Evolutionary conservation across 2,888 invertebrate species (phyloP).

Genomic region (Nemapogon koenigi): DNA sequence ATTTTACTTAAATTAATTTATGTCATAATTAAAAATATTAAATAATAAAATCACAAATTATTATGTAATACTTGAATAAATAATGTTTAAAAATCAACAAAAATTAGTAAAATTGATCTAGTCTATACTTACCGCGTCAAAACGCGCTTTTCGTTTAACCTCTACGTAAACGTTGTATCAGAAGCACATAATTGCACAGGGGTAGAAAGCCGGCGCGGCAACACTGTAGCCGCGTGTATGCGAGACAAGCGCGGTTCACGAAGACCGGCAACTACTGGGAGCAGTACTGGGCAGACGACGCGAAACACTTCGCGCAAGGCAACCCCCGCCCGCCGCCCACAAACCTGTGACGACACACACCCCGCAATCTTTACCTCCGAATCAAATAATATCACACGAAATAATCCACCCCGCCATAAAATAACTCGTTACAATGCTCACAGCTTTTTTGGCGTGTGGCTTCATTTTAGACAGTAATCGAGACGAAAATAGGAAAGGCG

Average conservation of each 20-base stretch:
- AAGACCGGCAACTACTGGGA: conserved; percentile 44
- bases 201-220: conserved; percentile 18
- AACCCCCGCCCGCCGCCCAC: conserved; percentile 29
- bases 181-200: conserved; percentile 8
- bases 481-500: too few species aligned
- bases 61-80: too few species aligned
- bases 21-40: too few species aligned
- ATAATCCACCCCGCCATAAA: conserved; percentile 20
- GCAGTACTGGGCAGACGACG: conserved; percentile 22
- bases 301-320: conserved; percentile 28
- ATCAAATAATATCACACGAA: conserved; percentile 35
- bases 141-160: too few species aligned
- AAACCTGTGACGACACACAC: conserved; percentile 41
- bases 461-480: too few species aligned
- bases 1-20: too few species aligned
- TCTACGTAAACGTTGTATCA: not conserved
- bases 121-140: too few species aligned
- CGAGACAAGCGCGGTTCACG: conserved; percentile 41
- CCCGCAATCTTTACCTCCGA: conserved; percentile 42
- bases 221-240: conserved; percentile 13
- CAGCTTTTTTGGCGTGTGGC: too few species aligned
- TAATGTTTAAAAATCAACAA: too few species aligned
- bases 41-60: too few species aligned
- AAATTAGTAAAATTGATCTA: too few species aligned
- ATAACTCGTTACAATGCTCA: conserved; percentile 11